Base-by-base conservation (phyloP, 2,113 vertebrate species). In the Genyomyrus donnyi region DNA sequence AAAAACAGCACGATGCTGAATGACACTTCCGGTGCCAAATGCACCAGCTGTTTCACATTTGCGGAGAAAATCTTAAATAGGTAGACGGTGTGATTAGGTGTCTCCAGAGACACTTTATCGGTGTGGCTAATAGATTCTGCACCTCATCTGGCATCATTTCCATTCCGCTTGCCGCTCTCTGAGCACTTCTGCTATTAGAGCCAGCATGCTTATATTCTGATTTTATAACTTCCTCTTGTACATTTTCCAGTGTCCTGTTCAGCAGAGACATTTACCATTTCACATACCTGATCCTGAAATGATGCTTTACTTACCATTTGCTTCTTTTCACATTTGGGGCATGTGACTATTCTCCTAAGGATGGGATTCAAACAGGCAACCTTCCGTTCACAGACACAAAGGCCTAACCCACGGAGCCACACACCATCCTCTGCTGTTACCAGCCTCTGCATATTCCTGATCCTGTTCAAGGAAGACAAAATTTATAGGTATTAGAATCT, bases 1-100 rank as follows among this genome's bases (percentile, higher is more conserved):
- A 48, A 70, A 49, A 45, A 85, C 50, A 70, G 53, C 52, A 52
- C 66, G 24, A 45, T 52, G 17, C 45, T 52, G 50, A 70, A 53
- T 89, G 88, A 90, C 88, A 91, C 83, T 66, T 89, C 66, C 84
- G 48, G 39, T 66, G 85, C 87, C 90, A 92, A 87, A 92, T 56
- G 88, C 70, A 50, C 87, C 92, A 91, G 89, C 90, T 92, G 92
- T 89, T 92, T 92, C 90, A 88, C 85, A 92, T 92, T 91, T 48
- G 46, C 7, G 13, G 88, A 49, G 48, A 58, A 89, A 77, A 89
- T 50, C 87, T 77, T 42, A 50, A 91, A 80, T 85, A 74, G 49
- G 66, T 89, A 85, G 46, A 80, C 83, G 53, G 80, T 58, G 85
- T 21, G 42, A 19, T 89, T 90, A 92, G 49, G 62, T 74, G 88